Evolutionary conservation across 2,113 vertebrate genomes (phyloP), one percentile per base, ranked within the genome.

Genomic region (Perca flavescens): DNA sequence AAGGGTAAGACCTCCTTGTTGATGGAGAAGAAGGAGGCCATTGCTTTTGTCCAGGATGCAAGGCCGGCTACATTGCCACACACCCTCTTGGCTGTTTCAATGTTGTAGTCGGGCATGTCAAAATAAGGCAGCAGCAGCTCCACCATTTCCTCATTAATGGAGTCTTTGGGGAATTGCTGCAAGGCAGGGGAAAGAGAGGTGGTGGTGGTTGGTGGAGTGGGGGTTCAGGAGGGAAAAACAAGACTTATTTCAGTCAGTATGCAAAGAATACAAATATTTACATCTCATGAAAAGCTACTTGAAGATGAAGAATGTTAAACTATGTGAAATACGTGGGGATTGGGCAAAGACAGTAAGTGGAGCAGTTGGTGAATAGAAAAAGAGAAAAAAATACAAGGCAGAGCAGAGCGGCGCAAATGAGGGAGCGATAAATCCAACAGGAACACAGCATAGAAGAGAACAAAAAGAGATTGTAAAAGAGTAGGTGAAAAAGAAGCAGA

Each of bases 1-100:
- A 99, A 93, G 74, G 98, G 98, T 40, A 99, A 91, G 56, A 99
- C 98, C 90, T 99, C 98, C 92, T 97, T 99, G 94, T 99, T 99
- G 83, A 98, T 97, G 60, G 97, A 96, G 90, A 97, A 99, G 93
- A 99, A 99, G 5, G 96, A 89, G 1, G 96, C 97, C 98, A 99
- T 99, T 22, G 97, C 97, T 94, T 97, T 98, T 1, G 98, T 99
- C 98, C 98, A 99, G 4, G 97, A 98, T 75, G 97, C 97, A 65
- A 99, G 97, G 25, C 98, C 98, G 0, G 98, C 97, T 78, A 99
- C 96, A 47, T 99, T 99, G 12, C 98, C 97, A 83, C 97, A 99
- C 0, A 98, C 97, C 10, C 97, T 94, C 77, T 94, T 97, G 16
- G 97, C 98, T 16, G 96, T 99, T 88, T 99, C 98, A 2, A 97